These are phyloP conservation scores for Volucella bombylans DNA, from an alignment of 2,888 invertebrate species.

Conservation along the genomic window DNA sequence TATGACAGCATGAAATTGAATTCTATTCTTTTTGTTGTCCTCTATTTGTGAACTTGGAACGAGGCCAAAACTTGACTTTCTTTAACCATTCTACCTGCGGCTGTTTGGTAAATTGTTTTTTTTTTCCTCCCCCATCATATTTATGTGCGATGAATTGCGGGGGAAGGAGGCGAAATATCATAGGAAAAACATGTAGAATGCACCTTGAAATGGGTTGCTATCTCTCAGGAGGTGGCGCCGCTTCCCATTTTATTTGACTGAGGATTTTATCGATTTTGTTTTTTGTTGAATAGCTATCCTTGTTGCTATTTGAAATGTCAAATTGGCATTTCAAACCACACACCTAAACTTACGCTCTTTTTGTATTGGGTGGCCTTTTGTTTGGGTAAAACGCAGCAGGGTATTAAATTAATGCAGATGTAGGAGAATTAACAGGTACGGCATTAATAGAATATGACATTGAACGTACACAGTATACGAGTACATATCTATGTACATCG, in stretches of 20 bases:
- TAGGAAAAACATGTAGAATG: conserved; percentile 10
- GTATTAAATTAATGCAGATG: conserved; percentile 20
- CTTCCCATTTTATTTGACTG: too few relatives aligned
- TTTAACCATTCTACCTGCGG: too few relatives aligned
- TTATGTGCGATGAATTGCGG: neutral
- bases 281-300: neutral
- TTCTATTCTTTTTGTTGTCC: too few relatives aligned
- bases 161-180: conserved; percentile 12
- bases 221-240: neutral
- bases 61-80: conserved; percentile 20
- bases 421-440: neutral
- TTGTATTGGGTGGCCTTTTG: neutral
- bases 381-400: neutral
- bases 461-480: conserved; percentile 38
- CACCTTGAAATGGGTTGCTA: conserved; percentile 34
- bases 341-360: neutral
- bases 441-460: conserved; percentile 49
- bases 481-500: conserved; percentile 43
- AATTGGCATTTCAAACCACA: neutral
- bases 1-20: conserved; percentile 13
- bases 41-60: conserved; percentile 40
- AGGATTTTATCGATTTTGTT: conserved; percentile 29
- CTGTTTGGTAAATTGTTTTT: neutral
- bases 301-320: conserved; percentile 37
- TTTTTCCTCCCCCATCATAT: conserved; percentile 1